Base-by-base conservation (phyloP, 2,888 invertebrate genomes). In the Sphecodes monilicornis region DNA sequence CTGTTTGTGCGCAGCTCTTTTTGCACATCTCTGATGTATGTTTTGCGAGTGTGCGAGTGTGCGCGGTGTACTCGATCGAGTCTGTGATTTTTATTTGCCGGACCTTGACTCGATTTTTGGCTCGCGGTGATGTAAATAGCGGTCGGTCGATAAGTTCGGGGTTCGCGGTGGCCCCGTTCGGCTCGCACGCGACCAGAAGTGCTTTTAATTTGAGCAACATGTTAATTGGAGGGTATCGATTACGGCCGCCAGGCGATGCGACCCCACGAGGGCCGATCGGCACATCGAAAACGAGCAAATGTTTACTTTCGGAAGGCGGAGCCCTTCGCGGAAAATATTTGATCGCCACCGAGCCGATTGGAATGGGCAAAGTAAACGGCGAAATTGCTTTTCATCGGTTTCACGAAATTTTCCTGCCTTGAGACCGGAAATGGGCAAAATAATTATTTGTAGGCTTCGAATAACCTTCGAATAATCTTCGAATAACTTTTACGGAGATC, bases 21-120 rank as follows among this genome's bases (percentile, higher is more conserved):
- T 8, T 8, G 22, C 22, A 8, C 22, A 50, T 2, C 1, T 50
- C 0, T 2, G 22, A 6, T 5, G 29, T 3, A 18, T 32, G 64
- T 32, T 32, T 18, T 18, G 11, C 11, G 46, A 10, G 46, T 1
- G 29, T 29, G 16, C 4, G 29, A 16, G 26, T n/a, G 3, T 29
- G 32, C 50, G 41, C 57, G 46, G 50, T 26, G 46, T 46, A 36
- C 46, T 41, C 68, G 50, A 76, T 54, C 60, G 43, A 29, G 57
- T 26, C 36, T 66, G 50, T 77, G 78, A 66, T 82, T 89, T 91
- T 90, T 86, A 82, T 84, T 84, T 82, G 41, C 60, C 66, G 80
- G 86, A 88, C 91, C 90, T 91, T 91, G 90, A 87, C 88, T 90
- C 88, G 84, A 84, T 86, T 90, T 89, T 89, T 87, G 68, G 73